Conservation (phyloP, 2,113 vertebrate genomes). For the Andinoacara biseriatus region DNA sequence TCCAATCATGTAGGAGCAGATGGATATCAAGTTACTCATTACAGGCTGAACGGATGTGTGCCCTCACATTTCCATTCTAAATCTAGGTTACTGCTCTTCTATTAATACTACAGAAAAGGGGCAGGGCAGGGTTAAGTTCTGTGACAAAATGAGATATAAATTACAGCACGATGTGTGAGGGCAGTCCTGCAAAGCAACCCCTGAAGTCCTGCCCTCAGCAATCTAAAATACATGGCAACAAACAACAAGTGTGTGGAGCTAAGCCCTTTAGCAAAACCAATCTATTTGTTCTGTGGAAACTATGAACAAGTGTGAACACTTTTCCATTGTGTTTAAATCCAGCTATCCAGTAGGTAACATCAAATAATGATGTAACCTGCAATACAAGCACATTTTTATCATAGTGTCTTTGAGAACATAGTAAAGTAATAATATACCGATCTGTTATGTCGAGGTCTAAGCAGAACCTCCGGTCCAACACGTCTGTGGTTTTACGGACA, state of each 20-base stretch:
- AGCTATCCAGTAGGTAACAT: background rate
- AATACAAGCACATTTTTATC: background rate
- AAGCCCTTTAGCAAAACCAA: background rate
- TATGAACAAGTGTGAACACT: background rate
- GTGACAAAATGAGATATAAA: constrained; percentile 53
- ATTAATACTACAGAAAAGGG: constrained; percentile 62
- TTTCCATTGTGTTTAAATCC: background rate
- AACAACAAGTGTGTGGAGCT: background rate
- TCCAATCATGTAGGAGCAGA: constrained; percentile 24
- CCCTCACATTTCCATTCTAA: constrained; percentile 55
- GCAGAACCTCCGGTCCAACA: constrained; percentile 93
- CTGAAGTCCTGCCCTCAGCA: background rate
- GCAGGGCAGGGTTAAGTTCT: constrained; percentile 28
- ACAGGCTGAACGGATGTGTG: constrained; percentile 32
- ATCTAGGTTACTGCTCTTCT: constrained; percentile 54
- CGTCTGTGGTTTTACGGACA: constrained; percentile 87
- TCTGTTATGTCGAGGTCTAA: constrained; percentile 94
- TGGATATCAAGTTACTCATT: constrained; percentile 49
- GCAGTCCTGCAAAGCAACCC: constrained; percentile 20
- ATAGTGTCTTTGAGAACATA: background rate
- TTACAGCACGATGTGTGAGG: constrained; percentile 37
- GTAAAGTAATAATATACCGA: constrained; percentile 79
- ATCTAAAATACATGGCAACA: constrained; percentile 7
- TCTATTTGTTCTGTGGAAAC: background rate
- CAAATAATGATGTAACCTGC: background rate